Evolutionary conservation across 2,888 invertebrate species (phyloP).

Genomic region (Lycophotia porphyrea): DNA sequence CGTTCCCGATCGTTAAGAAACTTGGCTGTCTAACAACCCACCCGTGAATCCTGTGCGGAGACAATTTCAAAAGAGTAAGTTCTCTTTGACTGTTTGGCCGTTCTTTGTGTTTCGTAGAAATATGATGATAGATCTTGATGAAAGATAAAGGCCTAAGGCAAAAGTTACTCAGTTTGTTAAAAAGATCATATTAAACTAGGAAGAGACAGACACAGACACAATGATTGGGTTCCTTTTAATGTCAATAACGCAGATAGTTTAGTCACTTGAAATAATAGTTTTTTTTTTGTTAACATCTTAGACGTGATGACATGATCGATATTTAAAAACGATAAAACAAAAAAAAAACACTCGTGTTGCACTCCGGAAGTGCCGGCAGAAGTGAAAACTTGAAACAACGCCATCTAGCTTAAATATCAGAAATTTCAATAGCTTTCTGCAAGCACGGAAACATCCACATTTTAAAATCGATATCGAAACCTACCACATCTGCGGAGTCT

Average conservation of each 20-base stretch:
- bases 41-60: conserved; percentile 5
- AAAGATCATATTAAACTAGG: background rate
- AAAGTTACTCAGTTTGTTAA: background rate
- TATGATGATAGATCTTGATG: background rate
- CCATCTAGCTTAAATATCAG: too few relatives aligned
- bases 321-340: background rate
- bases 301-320: background rate
- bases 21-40: conserved; percentile 13
- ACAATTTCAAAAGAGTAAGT: conserved; percentile 30
- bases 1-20: conserved; percentile 25
- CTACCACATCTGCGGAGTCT: too few relatives aligned
- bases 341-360: background rate
- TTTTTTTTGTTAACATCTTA: background rate
- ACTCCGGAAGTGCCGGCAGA: too few relatives aligned
- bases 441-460: too few relatives aligned
- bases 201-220: background rate
- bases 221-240: background rate
- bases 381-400: too few relatives aligned
- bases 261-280: background rate
- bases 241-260: background rate
- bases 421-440: too few relatives aligned
- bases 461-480: too few relatives aligned
- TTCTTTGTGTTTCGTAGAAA: background rate
- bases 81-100: background rate
- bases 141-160: background rate